Percentiles rank a stretch among this genome's conserved stretches.
Conservation (phyloP, 2,888 invertebrate species). For the Caenorhabditis becei region DNA sequence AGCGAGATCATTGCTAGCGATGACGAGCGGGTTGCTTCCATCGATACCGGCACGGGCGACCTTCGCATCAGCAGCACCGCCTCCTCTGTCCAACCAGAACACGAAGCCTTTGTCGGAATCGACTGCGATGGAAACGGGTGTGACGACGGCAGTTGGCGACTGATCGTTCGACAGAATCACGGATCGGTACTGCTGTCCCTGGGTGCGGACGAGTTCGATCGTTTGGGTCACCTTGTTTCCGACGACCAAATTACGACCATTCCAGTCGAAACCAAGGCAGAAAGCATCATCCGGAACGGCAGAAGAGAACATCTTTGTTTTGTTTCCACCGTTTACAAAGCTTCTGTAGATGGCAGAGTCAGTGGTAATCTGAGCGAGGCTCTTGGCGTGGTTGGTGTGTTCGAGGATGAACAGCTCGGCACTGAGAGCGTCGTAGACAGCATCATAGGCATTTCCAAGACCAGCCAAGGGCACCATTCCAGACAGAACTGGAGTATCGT, state of each 20-base stretch:
- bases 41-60: slow-evolving; percentile 93
- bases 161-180: slow-evolving; percentile 94
- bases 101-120: slow-evolving; percentile 94
- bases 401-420: slow-evolving; percentile 83
- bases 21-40: slow-evolving; percentile 85
- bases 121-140: slow-evolving; percentile 91
- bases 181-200: slow-evolving; percentile 86
- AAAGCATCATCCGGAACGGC: slow-evolving; percentile 88
- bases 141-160: slow-evolving; percentile 88
- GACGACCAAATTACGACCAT: slow-evolving; percentile 94
- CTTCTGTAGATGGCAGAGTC: slow-evolving; percentile 83
- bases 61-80: slow-evolving; percentile 82
- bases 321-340: slow-evolving; percentile 70
- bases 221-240: slow-evolving; percentile 91
- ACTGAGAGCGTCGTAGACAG: slow-evolving; percentile 93
- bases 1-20: slow-evolving; percentile 83
- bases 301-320: slow-evolving; percentile 68
- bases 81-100: slow-evolving; percentile 97
- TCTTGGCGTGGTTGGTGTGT: slow-evolving; percentile 78
- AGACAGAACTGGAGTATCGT: slow-evolving; percentile 83
- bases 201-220: slow-evolving; percentile 88
- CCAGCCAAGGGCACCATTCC: slow-evolving; percentile 82
- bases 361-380: slow-evolving; percentile 75
- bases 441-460: slow-evolving; percentile 87
- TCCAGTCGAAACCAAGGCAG: slow-evolving; percentile 95